Evolutionary conservation across 37 sponge, comb jelly and placozoan genomes (phyloP).

Genomic region (Dysidea cf. avara): DNA sequence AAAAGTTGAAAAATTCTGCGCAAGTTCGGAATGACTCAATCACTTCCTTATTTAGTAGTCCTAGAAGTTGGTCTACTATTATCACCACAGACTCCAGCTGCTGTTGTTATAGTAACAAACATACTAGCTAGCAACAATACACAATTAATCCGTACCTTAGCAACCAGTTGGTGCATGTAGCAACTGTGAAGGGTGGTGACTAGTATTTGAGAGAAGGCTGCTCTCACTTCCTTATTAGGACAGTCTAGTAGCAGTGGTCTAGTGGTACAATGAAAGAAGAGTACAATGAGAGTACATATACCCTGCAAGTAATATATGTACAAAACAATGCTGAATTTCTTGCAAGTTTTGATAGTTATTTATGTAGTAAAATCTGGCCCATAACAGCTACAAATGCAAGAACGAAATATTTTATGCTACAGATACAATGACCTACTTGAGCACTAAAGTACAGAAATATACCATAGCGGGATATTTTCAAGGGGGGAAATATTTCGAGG

Average conservation of each 20-base stretch:
- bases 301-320: too few relatives aligned
- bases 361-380: too few relatives aligned
- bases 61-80: constrained; percentile 50
- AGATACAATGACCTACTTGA: too few relatives aligned
- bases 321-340: too few relatives aligned
- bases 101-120: neutral
- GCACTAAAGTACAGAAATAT: too few relatives aligned
- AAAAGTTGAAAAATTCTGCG: constrained; percentile 66
- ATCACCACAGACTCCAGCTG: constrained; percentile 27
- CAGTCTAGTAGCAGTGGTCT: constrained; percentile 79
- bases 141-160: neutral
- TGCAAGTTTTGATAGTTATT: too few relatives aligned
- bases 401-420: too few relatives aligned
- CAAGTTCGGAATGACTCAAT: constrained; percentile 56
- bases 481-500: too few relatives aligned
- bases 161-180: neutral
- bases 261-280: constrained; percentile 7
- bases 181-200: constrained; percentile 30
- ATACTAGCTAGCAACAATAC: neutral
- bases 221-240: constrained; percentile 61
- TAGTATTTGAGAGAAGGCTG: constrained; percentile 43
- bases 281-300: too few relatives aligned
- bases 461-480: too few relatives aligned
- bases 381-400: too few relatives aligned
- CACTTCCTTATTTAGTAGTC: constrained; percentile 65